Conservation (phyloP, 2,113 vertebrate species). For the Gavialis gangeticus region DNA sequence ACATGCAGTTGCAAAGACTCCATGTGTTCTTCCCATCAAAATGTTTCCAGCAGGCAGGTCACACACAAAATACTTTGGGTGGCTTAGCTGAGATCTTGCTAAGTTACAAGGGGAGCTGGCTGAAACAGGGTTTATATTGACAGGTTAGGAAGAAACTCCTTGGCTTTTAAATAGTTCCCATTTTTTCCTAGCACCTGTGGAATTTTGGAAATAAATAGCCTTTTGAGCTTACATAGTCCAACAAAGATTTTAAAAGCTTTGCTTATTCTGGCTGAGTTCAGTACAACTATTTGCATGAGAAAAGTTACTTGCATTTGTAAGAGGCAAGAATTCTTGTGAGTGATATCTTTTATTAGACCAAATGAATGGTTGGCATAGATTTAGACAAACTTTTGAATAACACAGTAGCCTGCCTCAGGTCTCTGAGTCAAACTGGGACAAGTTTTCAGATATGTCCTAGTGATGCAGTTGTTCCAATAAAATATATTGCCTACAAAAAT, state of each 20-base stretch:
- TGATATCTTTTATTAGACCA: too few species aligned
- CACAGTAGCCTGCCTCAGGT: too few species aligned
- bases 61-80: neutral
- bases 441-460: too few species aligned
- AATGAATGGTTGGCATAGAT: too few species aligned
- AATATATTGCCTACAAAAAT: too few species aligned
- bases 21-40: neutral
- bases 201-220: neutral
- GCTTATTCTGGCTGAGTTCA: neutral
- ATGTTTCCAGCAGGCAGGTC: neutral
- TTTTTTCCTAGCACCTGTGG: neutral
- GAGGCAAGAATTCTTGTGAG: too few species aligned
- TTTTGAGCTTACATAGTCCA: neutral
- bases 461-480: too few species aligned
- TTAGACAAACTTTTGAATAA: too few species aligned
- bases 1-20: neutral
- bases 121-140: neutral
- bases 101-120: neutral
- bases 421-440: too few species aligned
- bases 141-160: neutral
- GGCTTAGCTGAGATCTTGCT: neutral
- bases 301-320: neutral
- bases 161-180: neutral
- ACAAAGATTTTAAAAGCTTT: neutral
- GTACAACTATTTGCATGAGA: neutral